Evolutionary conservation across 2,888 invertebrate genomes (phyloP).

Genomic region (Athripsodes cinereus): DNA sequence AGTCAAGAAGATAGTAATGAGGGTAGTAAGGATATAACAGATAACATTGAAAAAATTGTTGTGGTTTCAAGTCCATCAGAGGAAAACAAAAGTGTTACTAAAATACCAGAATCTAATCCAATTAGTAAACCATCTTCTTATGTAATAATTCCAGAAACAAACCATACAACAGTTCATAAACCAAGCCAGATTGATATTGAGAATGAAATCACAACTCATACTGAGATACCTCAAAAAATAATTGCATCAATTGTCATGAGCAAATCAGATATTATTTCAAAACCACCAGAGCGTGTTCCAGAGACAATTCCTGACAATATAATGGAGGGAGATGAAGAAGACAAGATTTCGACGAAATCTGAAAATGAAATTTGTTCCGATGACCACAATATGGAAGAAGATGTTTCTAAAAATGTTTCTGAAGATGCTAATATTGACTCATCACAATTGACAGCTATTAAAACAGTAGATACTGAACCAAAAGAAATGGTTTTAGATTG

Average conservation of each 20-base stretch:
- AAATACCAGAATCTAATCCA: background rate
- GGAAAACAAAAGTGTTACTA: background rate
- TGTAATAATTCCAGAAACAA: too few relatives aligned
- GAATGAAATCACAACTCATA: constrained; percentile 47
- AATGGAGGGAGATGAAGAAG: constrained; percentile 46
- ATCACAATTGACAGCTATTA: constrained; percentile 46
- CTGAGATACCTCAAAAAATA: constrained; percentile 40
- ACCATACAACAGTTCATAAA: constrained; percentile 3
- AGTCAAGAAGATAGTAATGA: constrained; percentile 35
- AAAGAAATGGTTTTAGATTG: constrained; percentile 52
- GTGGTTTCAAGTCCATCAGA: background rate
- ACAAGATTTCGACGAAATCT: constrained; percentile 31
- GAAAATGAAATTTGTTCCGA: constrained; percentile 17
- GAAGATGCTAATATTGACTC: constrained; percentile 29
- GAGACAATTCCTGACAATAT: constrained; percentile 50
- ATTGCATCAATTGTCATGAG: constrained; percentile 40
- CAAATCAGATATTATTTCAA: constrained; percentile 43
- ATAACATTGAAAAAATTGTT: constrained; percentile 7
- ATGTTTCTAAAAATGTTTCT: constrained; percentile 34
- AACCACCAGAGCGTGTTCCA: constrained; percentile 34
- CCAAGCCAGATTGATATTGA: constrained; percentile 45
- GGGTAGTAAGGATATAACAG: constrained; percentile 1
- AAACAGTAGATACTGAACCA: constrained; percentile 51
- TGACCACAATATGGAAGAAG: constrained; percentile 20
- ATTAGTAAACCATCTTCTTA: background rate